A percentile compares a stretch with the other conserved stretches of the same genome.
These are phyloP conservation scores for Anguilla anguilla DNA, from an alignment of 2,797 vertebrate genomes.

Conservation along the genomic window DNA sequence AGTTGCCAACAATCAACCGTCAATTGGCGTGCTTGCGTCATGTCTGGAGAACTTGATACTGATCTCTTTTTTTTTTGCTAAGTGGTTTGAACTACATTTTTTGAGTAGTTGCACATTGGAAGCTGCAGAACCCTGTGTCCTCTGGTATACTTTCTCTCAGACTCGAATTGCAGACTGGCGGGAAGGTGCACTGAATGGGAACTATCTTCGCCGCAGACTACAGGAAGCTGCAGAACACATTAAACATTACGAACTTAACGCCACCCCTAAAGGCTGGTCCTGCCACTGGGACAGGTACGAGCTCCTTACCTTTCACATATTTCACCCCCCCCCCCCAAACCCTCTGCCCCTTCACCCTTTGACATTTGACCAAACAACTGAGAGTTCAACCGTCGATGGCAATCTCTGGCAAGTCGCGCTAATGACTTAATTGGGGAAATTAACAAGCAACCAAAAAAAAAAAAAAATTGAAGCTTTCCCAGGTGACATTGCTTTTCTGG, in stretches of 20 bases:
- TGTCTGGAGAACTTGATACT: too few relatives aligned
- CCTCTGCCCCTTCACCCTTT: conserved; percentile 60
- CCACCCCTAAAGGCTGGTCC: conserved; percentile 99
- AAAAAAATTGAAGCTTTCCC: conserved; percentile 51
- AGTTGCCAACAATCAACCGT: too few relatives aligned
- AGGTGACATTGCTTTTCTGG: conserved; percentile 55
- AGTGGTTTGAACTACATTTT: too few relatives aligned
- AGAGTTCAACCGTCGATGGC: conserved; percentile 76
- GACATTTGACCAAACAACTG: conserved; percentile 81
- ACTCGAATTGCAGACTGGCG: conserved; percentile 98
- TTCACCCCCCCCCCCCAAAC: conserved; percentile 58
- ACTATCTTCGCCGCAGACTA: conserved; percentile 97
- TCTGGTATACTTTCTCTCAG: conserved; percentile 60
- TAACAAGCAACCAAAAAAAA: conserved; percentile 46
- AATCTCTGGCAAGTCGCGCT: conserved; percentile 60
- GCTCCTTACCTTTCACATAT: conserved; percentile 86
- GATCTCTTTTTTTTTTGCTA: too few relatives aligned
- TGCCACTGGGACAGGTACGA: conserved; percentile 99
- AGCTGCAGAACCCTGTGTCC: background rate
- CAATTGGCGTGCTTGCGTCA: too few relatives aligned
- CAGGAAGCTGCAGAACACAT: conserved; percentile 99
- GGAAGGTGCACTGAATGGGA: conserved; percentile 95
- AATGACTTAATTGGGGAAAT: conserved; percentile 55
- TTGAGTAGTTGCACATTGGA: too few relatives aligned
- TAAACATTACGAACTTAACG: conserved; percentile 99